Conservation (phyloP, 2,797 vertebrate genomes). For the Silurus lanzhouensis region DNA sequence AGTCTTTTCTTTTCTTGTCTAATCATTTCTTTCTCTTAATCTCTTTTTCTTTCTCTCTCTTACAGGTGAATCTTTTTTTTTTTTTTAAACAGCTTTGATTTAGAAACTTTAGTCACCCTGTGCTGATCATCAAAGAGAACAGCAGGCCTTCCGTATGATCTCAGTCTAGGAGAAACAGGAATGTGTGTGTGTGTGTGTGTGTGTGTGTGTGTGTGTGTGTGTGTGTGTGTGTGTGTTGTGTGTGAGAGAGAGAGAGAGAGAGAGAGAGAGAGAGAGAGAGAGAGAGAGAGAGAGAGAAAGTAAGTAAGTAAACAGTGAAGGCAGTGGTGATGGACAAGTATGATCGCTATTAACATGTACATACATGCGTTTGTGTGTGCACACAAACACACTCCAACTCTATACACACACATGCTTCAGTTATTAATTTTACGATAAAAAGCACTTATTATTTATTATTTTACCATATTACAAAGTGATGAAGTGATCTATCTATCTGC, state of each 20-base stretch:
- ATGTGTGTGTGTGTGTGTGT: constrained; percentile 39
- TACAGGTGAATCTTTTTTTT: constrained; percentile 29
- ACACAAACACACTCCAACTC: not conserved
- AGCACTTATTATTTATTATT: too few relatives aligned
- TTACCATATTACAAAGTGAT: too few relatives aligned
- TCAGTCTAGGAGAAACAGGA: constrained; percentile 20
- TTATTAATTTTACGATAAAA: not conserved
- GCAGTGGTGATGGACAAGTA: not conserved
- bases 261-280: not conserved
- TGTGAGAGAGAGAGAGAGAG: not conserved
- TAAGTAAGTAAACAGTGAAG: not conserved
- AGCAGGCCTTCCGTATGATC: constrained; percentile 37
- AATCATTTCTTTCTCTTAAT: not conserved
- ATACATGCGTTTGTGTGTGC: not conserved
- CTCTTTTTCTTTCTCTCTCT: constrained; percentile 10
- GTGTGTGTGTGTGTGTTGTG: not conserved
- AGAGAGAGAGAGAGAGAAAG: not conserved
- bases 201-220: not conserved
- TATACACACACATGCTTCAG: not conserved
- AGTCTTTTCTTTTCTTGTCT: not conserved
- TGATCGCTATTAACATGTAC: not conserved
- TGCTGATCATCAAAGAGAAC: constrained; percentile 34
- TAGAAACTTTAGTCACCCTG: constrained; percentile 35
- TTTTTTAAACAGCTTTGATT: constrained; percentile 22
- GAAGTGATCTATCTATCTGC: too few relatives aligned